These are phyloP conservation scores for Zhuqinia jingwanae DNA, from an alignment of 2,888 invertebrate genomes.

Conservation along the genomic window DNA sequence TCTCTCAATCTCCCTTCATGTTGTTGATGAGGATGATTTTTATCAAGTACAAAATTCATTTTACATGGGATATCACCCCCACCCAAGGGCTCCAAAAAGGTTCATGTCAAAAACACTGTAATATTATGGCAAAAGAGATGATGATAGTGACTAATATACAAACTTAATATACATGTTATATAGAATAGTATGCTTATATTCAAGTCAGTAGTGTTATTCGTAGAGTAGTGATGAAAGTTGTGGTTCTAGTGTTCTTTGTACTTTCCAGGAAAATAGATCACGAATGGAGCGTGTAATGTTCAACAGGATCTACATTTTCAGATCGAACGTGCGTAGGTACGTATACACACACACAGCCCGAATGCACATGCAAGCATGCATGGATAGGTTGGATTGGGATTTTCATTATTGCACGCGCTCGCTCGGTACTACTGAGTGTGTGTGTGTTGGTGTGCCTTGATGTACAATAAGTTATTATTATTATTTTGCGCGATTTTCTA, in stretches of 20 bases:
- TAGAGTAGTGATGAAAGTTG: too few species aligned
- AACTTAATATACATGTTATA: too few species aligned
- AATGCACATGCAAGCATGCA: conserved; percentile 27
- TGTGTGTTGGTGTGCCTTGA: background rate
- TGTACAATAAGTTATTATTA: conserved; percentile 30
- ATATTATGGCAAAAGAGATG: background rate
- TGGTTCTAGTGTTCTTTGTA: too few species aligned
- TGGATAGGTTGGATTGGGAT: conserved; percentile 54
- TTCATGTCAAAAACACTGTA: conserved; percentile 59
- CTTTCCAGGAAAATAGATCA: conserved; percentile 19
- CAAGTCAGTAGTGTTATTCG: too few species aligned
- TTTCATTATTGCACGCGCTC: conserved; percentile 45
- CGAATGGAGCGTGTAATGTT: conserved; percentile 22
- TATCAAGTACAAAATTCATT: conserved; percentile 37
- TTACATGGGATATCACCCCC: conserved; percentile 37
- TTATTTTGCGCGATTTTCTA: conserved; percentile 16
- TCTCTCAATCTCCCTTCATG: conserved; percentile 45
- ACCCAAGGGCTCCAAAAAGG: conserved; percentile 59
- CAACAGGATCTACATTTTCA: background rate
- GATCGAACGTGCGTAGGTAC: too few species aligned
- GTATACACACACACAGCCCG: too few species aligned
- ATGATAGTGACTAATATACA: too few species aligned
- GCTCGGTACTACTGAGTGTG: background rate
- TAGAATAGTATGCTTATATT: too few species aligned
- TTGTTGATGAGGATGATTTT: conserved; percentile 1